phyloP scores from a whole-genome alignment of 2,113 vertebrate genomes.

The Callipepla squamata region DNA sequence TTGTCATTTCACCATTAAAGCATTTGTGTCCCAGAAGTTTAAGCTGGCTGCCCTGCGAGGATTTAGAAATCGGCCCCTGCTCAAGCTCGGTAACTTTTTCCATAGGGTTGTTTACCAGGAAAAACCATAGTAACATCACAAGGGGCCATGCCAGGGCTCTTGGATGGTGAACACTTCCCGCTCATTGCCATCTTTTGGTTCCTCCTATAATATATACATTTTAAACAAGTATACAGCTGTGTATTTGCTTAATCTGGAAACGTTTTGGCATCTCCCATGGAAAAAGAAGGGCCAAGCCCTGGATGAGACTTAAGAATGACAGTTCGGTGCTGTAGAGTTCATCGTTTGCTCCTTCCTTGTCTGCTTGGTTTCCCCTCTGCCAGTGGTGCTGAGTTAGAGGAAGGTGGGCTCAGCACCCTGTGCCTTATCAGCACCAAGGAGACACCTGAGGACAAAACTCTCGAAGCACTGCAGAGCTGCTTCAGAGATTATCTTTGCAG shows the following conservation, averaged over 20 bases:
- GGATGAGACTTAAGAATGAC: not conserved
- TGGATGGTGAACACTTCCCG: not conserved
- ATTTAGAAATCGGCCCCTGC: not conserved
- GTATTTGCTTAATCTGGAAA: not conserved
- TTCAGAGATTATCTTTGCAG: not conserved
- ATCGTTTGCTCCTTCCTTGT: not conserved
- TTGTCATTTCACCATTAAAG: not conserved
- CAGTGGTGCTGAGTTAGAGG: not conserved
- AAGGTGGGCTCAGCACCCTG: not conserved
- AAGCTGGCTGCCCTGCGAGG: not conserved
- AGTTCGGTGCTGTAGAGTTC: accelerated
- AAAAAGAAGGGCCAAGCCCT: conserved; percentile 15
- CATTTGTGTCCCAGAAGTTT: not conserved
- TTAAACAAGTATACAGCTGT: not conserved
- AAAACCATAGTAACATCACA: conserved; percentile 9
- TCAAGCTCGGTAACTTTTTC: conserved; percentile 25
- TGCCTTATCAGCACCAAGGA: not conserved
- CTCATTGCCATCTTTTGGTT: not conserved
- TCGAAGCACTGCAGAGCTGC: not conserved
- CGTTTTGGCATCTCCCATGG: not conserved
- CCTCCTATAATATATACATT: not conserved
- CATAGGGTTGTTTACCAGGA: not conserved
- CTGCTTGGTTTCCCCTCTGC: not conserved
- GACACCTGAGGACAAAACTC: not conserved
- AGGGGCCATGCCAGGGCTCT: not conserved